phyloP scores from a whole-genome alignment of 1,140 invertebrate species.

The Lamellibrachia luymesi region DNA sequence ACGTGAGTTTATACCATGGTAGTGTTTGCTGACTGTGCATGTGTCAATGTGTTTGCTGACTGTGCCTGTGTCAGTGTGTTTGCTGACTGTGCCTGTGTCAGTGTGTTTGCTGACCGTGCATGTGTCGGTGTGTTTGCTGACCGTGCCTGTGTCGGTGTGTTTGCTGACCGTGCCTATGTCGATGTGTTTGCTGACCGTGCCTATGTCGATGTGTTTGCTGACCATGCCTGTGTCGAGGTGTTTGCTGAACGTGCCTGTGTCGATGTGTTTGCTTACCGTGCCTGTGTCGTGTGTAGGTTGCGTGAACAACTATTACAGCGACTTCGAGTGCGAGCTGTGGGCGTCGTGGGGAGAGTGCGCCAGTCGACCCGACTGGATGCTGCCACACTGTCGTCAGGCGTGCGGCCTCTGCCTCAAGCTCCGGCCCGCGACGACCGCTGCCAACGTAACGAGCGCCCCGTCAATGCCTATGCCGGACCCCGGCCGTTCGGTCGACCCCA shows the following conservation, averaged over 20 bases:
- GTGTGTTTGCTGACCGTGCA: too few species aligned
- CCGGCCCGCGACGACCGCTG: neutral
- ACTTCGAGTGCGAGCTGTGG: conserved; percentile 13
- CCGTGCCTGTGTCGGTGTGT: neutral
- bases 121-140: too few species aligned
- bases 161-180: neutral
- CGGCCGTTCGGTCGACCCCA: neutral
- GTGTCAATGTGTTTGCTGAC: too few species aligned
- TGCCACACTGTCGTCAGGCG: conserved; percentile 9
- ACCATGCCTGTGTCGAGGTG: neutral
- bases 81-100: neutral
- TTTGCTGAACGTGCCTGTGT: neutral
- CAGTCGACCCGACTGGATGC: conserved; percentile 1
- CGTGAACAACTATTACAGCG: neutral
- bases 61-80: neutral
- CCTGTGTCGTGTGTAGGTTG: neutral
- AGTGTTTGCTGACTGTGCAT: too few species aligned
- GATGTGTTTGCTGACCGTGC: neutral
- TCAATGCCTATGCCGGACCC: neutral
- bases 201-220: neutral
- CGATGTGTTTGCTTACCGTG: neutral
- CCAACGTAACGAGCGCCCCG: neutral
- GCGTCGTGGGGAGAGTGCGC: conserved; percentile 1
- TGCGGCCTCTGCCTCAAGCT: conserved; percentile 2
- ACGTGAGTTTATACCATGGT: too few species aligned